Evolutionary conservation across 2,797 vertebrate species (phyloP).

Genomic region (Melanotaenia maccullochi): DNA sequence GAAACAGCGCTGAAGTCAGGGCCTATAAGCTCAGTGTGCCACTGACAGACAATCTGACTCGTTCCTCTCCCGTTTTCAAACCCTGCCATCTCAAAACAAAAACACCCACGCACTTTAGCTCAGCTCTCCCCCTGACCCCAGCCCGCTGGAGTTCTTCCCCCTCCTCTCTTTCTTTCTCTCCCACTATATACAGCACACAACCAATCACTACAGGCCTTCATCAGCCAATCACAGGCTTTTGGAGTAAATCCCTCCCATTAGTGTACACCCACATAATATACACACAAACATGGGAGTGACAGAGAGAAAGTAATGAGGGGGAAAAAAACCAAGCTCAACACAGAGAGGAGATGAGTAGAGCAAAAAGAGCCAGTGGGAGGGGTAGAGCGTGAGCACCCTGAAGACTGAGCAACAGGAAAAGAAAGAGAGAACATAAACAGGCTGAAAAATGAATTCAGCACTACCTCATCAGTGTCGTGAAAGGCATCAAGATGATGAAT

Average conservation of each 20-base stretch:
- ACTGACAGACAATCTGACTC: conserved; percentile 74
- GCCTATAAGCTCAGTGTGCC: conserved; percentile 69
- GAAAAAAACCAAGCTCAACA: conserved; percentile 57
- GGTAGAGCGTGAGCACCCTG: conserved; percentile 58
- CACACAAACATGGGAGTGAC: conserved; percentile 75
- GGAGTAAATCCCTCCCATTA: conserved; percentile 78
- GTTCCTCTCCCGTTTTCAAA: conserved; percentile 79
- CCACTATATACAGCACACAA: conserved; percentile 73
- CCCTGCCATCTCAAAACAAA: conserved; percentile 88
- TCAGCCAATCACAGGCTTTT: conserved; percentile 77
- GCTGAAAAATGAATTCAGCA: conserved; percentile 45
- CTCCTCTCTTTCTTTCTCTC: conserved; percentile 56
- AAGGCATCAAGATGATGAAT: conserved; percentile 7
- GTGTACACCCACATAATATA: conserved; percentile 82
- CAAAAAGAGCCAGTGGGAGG: conserved; percentile 65
- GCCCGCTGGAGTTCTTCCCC: conserved; percentile 69
- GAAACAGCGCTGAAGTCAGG: conserved; percentile 56
- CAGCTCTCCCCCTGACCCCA: conserved; percentile 82
- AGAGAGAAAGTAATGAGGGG: conserved; percentile 72
- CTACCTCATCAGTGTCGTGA: conserved; percentile 16
- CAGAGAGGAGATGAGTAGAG: conserved; percentile 66
- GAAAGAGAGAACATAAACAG: conserved; percentile 53
- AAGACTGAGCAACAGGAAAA: conserved; percentile 70
- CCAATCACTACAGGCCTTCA: conserved; percentile 72
- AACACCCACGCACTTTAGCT: conserved; percentile 87